phyloP scores from a whole-genome alignment of 2,888 invertebrate genomes.

The Apamea monoglypha region DNA sequence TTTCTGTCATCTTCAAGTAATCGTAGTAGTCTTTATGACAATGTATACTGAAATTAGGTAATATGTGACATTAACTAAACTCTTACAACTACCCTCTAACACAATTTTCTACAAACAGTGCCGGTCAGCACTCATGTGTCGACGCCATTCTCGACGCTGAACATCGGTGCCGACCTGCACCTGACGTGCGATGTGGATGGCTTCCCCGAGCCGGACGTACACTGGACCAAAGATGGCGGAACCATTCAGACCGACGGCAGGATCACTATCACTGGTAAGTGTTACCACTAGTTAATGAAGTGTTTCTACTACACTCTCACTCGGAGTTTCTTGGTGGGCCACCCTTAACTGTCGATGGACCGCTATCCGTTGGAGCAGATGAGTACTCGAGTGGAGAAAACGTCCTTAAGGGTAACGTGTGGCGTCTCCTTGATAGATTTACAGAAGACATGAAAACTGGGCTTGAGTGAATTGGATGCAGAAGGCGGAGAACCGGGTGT shows the following conservation, averaged over 20 bases:
- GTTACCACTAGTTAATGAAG: not conserved
- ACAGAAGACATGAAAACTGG: not conserved
- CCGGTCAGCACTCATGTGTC: conserved; percentile 92
- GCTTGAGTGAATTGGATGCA: no score
- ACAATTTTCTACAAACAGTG: conserved; percentile 79
- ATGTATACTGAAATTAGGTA: no score
- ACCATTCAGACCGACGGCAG: conserved; percentile 90
- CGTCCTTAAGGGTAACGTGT: no score
- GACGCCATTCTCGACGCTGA: conserved; percentile 88
- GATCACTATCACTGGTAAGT: conserved; percentile 92
- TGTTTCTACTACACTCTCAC: not conserved
- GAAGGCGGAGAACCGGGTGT: no score
- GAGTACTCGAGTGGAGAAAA: not conserved
- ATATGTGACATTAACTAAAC: not conserved
- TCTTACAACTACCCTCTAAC: conserved; percentile 11
- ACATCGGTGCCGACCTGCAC: conserved; percentile 92
- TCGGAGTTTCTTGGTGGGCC: not conserved
- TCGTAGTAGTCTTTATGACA: not conserved
- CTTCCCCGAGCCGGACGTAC: conserved; percentile 93
- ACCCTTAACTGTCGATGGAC: not conserved
- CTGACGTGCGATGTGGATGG: conserved; percentile 95
- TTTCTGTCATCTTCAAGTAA: not conserved
- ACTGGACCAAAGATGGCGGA: conserved; percentile 95
- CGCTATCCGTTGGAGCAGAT: not conserved
- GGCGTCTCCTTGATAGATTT: not conserved